Base-by-base conservation (phyloP, 2,888 invertebrate genomes). In the Ceramica pisi region DNA sequence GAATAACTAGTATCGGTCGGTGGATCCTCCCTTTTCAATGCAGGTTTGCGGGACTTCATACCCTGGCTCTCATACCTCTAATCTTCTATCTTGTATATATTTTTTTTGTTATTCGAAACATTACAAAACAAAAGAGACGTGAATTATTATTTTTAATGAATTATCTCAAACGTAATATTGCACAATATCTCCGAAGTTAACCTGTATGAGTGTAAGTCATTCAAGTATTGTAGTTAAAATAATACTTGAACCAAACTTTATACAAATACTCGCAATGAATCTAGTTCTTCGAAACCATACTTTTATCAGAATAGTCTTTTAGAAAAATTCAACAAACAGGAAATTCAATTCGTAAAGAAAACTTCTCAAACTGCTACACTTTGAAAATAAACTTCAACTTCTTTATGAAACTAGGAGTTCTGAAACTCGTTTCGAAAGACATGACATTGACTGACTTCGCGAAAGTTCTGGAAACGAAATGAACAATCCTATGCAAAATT, bases 391-490 rank as follows among this genome's bases (percentile, higher is more conserved):
- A 79, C 55, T 71, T 75, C 7, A n/a, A 12, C 53, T 38, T 35
- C 67, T 71, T 67, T 53, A 71, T 73, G 31, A 67, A 80, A 64
- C 71, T 64, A 66, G 65, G 64, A 51, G 44, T 73, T 61, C 12
- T 65, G 67, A 41, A 41, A 76, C 61, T 80, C 64, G 51, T 79
- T 67, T 12, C 16, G 12, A 59, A 64, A 81, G 72, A 71, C 80
- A 71, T 69, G 83, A 80, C 78, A 76, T 78, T 74, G 75, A 83
- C 57, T 83, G 84, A 78, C 81, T 83, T 60, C 44, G 41, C 3
- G 21, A 71, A 75, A 72, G 16, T 82, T 71, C 12, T 59, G 48
- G n/a, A 23, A 53, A 44, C 23, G 31, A 56, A 55, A 67, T 10
- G 53, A 26, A 56, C n/a, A 21, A 46, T 14, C 16, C 7, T 48